Base-by-base conservation (phyloP, 64 coral and sea anemone genomes). In the Pocillopora damicornis region DNA sequence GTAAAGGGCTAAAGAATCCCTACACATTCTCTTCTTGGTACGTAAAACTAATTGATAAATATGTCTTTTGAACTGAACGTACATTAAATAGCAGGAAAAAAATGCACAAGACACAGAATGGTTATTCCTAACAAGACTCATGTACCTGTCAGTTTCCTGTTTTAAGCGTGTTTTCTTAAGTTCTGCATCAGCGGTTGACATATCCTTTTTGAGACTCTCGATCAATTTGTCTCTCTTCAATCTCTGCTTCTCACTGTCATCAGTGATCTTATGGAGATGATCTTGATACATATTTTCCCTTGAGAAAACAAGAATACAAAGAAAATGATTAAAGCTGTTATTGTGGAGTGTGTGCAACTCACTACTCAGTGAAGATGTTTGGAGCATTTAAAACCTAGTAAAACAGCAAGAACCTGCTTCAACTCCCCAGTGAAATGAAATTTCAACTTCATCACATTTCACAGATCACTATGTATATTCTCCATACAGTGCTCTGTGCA, bases 281-380 rank as follows among this genome's bases (percentile, higher is more conserved):
- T 85, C 81, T 72, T 85, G 81, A 65, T 85, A 85, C 81, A 85
- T 72, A 65, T 85, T 85, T 72, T 85, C 81, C 20, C 81, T 85
- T 15, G 35, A 56, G 71, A 71, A 56, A 72, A 85, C 11, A 63
- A 81, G 0, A 51, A 51, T 51, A 51, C n/a, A 71, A 30, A 71
- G 25, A 7, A 71, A 11, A 8, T 23, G 20, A 71, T 25, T 25
- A 71, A 71, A 20, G 25, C 18, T 2, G 7, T 67, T 67, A 1
- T 67, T 67, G 22, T 0, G 5, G 0, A 6, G 42, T 45, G 42
- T 45, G 1, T 45, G 42, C 42, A 45, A 45, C 42, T 16, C 64
- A 17, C 18, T 20, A 16, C 7, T 67, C 64, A 67, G 64, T 67
- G 9, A 67, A 22, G 64, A 18, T 67, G 61, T 7, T 51, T 51